Evolutionary conservation across 2,888 invertebrate species (phyloP), one percentile per base, ranked within the genome.

Genomic region (Acanthosoma haemorrhoidale): DNA sequence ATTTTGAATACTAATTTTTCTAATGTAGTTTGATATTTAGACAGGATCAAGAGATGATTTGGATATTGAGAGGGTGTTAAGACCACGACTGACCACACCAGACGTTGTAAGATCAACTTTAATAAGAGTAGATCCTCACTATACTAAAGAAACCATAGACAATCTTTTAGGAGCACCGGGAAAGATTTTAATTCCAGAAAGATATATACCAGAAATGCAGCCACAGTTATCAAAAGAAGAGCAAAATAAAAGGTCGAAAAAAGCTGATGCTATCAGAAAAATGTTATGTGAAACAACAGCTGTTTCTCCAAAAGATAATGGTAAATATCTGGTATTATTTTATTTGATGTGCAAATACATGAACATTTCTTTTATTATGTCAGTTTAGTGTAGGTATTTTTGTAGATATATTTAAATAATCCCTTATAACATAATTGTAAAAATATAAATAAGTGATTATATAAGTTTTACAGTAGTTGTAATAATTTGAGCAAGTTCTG

Each of bases 161-260:
- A 89, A 88, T 79, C 83, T 95, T 77, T 82, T 95, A 34, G 90
- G 91, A 60, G 90, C 92, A 15, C 95, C 95, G 13, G 90, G 90
- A 80, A 94, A 94, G 82, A 94, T 95, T 75, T 83, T 89, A 73
- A 95, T 95, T 76, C 95, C 95, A 0, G 94, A 95, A 81, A 85
- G 95, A 75, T 95, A 95, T 78, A 89, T 94, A 76, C 94, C 94
- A 21, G 94, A 95, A 80, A 90, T 91, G 83, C 86, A 87, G 74
- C 94, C 94, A 75, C 91, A 92, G 80, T 80, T 92, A 57, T 88
- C 91, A 0, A 90, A 89, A 0, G 93, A 93, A 78, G 94, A 95
- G 78, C 89, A 91, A 78, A 87, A 89, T 77, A 88, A 89, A 74
- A 84, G 94, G 13, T 85, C 87, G 78, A 90, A 92, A 79, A 94